phyloP scores from a whole-genome alignment of 2,797 vertebrate genomes.

The Eptatretus atami region DNA sequence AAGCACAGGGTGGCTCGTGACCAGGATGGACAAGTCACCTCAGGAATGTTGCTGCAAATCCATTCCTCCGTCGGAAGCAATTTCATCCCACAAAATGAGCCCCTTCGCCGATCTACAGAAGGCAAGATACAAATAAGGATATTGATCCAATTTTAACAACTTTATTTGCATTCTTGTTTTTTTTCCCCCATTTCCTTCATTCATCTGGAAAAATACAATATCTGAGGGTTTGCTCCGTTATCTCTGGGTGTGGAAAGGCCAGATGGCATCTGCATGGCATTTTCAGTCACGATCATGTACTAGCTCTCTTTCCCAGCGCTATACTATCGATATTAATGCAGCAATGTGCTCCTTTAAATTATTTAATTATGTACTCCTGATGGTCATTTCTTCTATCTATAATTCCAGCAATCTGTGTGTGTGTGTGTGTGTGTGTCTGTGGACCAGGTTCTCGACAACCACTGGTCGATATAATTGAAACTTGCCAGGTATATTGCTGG shows the following conservation, averaged over 20 bases:
- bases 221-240: not conserved
- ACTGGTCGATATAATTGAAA: too few relatives aligned
- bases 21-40: slow-evolving; percentile 22
- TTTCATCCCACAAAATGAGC: slow-evolving; percentile 94
- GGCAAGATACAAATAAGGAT: slow-evolving; percentile 6
- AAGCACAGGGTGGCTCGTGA: not conserved
- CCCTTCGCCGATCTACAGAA: slow-evolving; percentile 49
- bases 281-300: too few relatives aligned
- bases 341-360: too few relatives aligned
- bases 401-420: too few relatives aligned
- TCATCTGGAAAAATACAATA: not conserved
- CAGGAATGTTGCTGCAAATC: slow-evolving; percentile 83
- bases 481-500: too few relatives aligned
- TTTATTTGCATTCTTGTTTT: not conserved
- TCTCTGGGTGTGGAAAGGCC: not conserved
- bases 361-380: too few relatives aligned
- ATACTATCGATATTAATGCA: too few relatives aligned
- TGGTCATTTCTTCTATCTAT: too few relatives aligned
- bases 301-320: too few relatives aligned
- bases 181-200: not conserved
- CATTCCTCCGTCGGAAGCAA: slow-evolving; percentile 59
- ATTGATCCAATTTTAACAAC: not conserved
- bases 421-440: too few relatives aligned
- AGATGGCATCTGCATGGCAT: too few relatives aligned
- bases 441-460: too few relatives aligned